Conservation (phyloP, 2,113 vertebrate genomes). For the Tyto alba region DNA sequence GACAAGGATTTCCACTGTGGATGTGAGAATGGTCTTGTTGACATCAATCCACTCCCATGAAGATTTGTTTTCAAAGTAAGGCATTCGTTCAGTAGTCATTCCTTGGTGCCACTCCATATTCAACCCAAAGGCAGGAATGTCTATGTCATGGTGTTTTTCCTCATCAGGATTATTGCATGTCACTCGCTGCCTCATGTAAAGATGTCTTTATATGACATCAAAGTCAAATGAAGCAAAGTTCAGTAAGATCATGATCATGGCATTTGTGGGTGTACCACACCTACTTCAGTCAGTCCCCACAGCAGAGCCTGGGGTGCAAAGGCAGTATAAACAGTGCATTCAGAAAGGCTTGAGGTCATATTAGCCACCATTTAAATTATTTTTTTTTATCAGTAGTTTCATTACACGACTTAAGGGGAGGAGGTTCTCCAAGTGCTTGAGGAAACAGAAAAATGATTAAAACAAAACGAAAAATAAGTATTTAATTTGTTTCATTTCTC, state of each 20-base stretch:
- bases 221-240: background rate
- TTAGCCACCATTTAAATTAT: background rate
- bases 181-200: background rate
- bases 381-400: background rate
- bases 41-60: rapidly evolving
- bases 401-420: background rate
- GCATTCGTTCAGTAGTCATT: background rate
- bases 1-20: background rate
- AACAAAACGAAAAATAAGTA: background rate
- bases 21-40: background rate
- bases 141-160: background rate
- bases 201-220: background rate
- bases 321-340: background rate
- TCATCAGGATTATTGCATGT: background rate
- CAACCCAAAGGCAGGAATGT: background rate
- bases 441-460: background rate
- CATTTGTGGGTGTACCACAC: background rate
- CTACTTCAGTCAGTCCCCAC: background rate
- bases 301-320: background rate
- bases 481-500: background rate
- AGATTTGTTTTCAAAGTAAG: background rate
- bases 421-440: background rate
- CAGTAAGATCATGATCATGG: background rate
- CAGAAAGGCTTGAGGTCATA: background rate
- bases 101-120: background rate